A percentile compares a stretch with the other conserved stretches of the same genome.
Evolutionary conservation across 1,140 invertebrate genomes (phyloP).

Genomic region (Sitodiplosis mosellana): DNA sequence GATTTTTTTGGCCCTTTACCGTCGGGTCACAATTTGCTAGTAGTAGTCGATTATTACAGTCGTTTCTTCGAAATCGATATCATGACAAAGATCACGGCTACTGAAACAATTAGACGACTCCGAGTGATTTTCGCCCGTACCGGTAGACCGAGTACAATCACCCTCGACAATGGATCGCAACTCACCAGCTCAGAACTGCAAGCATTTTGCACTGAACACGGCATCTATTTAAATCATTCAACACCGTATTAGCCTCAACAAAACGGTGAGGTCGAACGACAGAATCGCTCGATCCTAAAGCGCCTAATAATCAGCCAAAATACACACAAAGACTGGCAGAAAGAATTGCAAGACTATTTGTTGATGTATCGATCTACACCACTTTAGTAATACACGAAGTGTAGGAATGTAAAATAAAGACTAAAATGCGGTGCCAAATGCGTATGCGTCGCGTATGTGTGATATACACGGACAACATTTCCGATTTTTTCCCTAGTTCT

Average conservation of each 20-base stretch:
- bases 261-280: conserved; percentile 20
- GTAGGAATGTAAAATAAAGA: too few species aligned
- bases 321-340: conserved; percentile 7
- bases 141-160: not conserved
- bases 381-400: too few species aligned
- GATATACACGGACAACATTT: too few species aligned
- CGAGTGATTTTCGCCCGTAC: conserved; percentile 1
- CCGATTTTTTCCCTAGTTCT: too few species aligned
- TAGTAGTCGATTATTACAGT: conserved; percentile 12
- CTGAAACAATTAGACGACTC: conserved; percentile 3
- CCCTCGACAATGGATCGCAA: conserved; percentile 12
- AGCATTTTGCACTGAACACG: conserved; percentile 9
- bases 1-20: conserved; percentile 14
- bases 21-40: conserved; percentile 9
- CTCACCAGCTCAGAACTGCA: conserved; percentile 13
- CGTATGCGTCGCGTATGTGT: too few species aligned
- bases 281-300: conserved; percentile 17
- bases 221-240: conserved; percentile 11
- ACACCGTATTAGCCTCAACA: conserved; percentile 15
- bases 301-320: conserved; percentile 8
- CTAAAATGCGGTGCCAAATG: too few species aligned
- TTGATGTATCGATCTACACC: conserved; percentile 19
- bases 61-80: conserved; percentile 8
- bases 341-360: conserved; percentile 11
- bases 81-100: conserved; percentile 9